Conservation (phyloP, 2,888 invertebrate species). For the Temnothorax rugatulus region DNA sequence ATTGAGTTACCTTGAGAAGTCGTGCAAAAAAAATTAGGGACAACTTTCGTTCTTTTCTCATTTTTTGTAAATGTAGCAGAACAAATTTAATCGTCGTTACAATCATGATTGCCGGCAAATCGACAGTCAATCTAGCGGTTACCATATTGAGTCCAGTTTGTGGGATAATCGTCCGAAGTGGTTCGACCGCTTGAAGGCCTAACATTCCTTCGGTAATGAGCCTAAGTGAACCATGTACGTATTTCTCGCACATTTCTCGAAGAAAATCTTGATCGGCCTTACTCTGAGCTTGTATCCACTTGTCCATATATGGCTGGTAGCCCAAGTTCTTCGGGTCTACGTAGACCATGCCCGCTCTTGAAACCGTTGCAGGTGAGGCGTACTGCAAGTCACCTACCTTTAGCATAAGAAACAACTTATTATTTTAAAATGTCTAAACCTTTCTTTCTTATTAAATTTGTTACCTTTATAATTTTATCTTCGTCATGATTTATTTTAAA, state of each 20-base stretch:
- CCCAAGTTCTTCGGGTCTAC: conserved; percentile 97
- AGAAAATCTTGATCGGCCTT: conserved; percentile 85
- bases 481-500: neutral
- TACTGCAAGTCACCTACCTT: conserved; percentile 95
- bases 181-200: conserved; percentile 91
- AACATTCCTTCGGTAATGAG: conserved; percentile 91
- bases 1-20: conserved; percentile 90
- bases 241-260: conserved; percentile 91
- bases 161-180: conserved; percentile 93
- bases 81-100: neutral
- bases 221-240: conserved; percentile 91
- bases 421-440: neutral
- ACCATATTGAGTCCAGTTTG: conserved; percentile 96
- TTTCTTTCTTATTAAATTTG: neutral
- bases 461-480: neutral
- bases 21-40: neutral
- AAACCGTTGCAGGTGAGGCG: conserved; percentile 97
- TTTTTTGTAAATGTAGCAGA: neutral
- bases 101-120: neutral
- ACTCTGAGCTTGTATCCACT: conserved; percentile 91
- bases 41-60: neutral
- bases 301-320: conserved; percentile 94
- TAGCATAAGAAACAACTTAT: neutral
- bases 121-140: conserved; percentile 56
- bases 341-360: conserved; percentile 97